Evolutionary conservation across 2,888 invertebrate species (phyloP).

Genomic region (Pyrrhia umbra): DNA sequence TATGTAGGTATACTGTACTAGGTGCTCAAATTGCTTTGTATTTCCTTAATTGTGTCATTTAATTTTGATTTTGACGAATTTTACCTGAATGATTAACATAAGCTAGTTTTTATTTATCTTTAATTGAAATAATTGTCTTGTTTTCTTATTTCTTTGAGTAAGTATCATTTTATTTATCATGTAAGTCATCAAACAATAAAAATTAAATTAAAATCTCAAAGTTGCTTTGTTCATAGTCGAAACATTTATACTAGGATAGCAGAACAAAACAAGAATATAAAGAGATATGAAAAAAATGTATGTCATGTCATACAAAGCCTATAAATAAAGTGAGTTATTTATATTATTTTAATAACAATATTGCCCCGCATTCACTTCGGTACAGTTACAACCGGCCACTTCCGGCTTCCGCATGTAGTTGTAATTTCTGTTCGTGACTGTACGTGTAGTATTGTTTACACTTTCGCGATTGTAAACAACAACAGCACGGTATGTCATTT

Average conservation of each 20-base stretch:
- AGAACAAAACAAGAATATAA: conserved; percentile 17
- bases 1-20: conserved; percentile 21
- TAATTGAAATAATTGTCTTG: too few relatives aligned
- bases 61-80: not conserved
- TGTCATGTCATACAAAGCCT: conserved; percentile 9
- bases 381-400: conserved; percentile 31
- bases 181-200: too few relatives aligned
- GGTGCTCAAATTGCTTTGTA: not conserved
- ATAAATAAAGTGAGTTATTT: conserved; percentile 24
- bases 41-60: not conserved
- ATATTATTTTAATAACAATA: conserved; percentile 43
- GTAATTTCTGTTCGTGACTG: conserved; percentile 36
- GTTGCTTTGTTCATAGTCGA: not conserved
- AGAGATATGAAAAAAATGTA: conserved; percentile 17
- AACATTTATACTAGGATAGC: not conserved
- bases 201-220: not conserved
- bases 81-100: not conserved
- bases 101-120: not conserved
- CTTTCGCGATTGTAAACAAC: conserved; percentile 22
- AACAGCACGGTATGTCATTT: not conserved
- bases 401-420: conserved; percentile 57
- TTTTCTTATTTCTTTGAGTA: too few relatives aligned
- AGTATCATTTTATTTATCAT: too few relatives aligned
- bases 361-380: conserved; percentile 24
- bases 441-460: conserved; percentile 8